phyloP scores from a whole-genome alignment of 2,113 vertebrate species.

The Phocoena phocoena region DNA sequence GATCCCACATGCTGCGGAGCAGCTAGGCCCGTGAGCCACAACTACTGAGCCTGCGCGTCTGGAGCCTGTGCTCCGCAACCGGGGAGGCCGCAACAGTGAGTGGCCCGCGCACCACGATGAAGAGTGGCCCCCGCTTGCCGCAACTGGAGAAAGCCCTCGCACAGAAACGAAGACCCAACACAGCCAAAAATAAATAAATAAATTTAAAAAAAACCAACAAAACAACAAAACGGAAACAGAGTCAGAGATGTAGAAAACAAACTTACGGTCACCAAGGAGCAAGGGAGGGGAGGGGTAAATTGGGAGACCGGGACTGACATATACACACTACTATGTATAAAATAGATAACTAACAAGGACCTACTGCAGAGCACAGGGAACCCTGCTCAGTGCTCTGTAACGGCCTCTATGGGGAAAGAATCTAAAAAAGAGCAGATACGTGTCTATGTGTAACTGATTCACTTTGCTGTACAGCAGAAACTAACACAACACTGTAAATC shows the following conservation, averaged over 20 bases:
- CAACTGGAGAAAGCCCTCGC: no score
- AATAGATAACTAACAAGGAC: neutral
- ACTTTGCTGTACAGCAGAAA: neutral
- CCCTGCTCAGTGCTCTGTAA: neutral
- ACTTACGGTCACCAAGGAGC: neutral
- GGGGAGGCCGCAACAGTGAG: no score
- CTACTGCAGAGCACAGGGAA: rapidly evolving
- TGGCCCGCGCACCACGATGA: no score
- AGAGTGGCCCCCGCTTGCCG: no score
- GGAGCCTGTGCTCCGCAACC: no score
- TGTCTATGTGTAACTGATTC: neutral
- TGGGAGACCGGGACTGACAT: neutral
- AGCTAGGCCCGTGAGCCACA: no score
- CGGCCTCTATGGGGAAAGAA: rapidly evolving
- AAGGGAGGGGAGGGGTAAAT: no score
- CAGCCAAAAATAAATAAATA: no score
- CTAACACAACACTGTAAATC: neutral
- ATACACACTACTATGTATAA: neutral
- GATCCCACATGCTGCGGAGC: no score
- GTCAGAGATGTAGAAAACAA: neutral
- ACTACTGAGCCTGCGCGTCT: no score
- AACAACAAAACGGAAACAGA: neutral
- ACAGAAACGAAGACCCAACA: no score
- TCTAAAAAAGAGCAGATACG: neutral
- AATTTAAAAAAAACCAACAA: no score